Evolutionary conservation across 2,797 vertebrate genomes (phyloP), one percentile per base, ranked within the genome.

Genomic region (Lindbergichthys nudifrons): DNA sequence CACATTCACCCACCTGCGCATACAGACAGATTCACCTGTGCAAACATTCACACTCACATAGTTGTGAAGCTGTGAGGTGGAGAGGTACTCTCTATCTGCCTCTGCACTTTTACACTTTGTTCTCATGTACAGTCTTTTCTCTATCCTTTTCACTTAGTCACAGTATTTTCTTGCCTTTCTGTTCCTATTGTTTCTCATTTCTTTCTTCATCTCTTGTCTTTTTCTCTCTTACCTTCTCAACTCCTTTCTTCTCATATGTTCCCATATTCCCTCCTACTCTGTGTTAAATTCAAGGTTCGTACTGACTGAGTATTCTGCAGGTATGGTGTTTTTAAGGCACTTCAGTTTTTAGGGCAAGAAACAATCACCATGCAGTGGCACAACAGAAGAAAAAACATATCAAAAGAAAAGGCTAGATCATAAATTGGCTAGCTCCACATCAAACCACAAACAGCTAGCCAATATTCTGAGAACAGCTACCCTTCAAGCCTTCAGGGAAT

Each of bases 71-170:
- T 84, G 89, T 68, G 81, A 91, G 64, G 83, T 82, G 82, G 87
- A 88, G 84, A 85, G 84, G 57, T 70, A 59, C 78, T 88, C 80
- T 86, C 81, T 81, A 62, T 87, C 85, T 88, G 83, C 87, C 86
- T 85, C 86, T 90, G 83, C 87, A 84, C 62, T 70, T 88, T 86
- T 80, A 76, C 87, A 85, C 85, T 83, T 83, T 76, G 79, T 81
- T 83, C 81, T 74, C 70, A 39, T 72, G 53, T 63, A 51, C 73
- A 75, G 58, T 36, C 76, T 73, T 82, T 75, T 86, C 61, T 82
- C 48, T n/a, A 69, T 81, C 66, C 70, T 88, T 87, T 89, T 76
- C 69, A 84, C 73, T 78, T 80, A 77, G 80, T 83, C 72, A 76
- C 72, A 23, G 59, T 42, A 74, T 67, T 78, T 65, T 83, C 69